A percentile compares a stretch with the other conserved stretches of the same genome.
Conservation (phyloP, 2,797 vertebrate genomes). For the Leptodon cayanensis region DNA sequence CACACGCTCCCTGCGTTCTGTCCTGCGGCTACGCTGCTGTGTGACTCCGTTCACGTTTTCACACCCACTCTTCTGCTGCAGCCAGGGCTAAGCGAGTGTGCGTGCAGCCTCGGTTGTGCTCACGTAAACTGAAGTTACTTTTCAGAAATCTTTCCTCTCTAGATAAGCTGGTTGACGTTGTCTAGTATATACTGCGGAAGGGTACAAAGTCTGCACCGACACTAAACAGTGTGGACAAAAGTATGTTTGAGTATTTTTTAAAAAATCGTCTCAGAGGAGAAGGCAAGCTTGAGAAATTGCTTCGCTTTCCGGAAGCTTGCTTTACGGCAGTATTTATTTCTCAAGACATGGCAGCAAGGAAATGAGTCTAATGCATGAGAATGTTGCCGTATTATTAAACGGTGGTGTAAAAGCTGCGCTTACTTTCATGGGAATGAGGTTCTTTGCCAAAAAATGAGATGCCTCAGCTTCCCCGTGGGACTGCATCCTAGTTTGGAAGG, state of each 20-base stretch:
- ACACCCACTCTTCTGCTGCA: background rate
- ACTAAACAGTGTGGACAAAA: background rate
- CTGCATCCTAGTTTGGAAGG: slow-evolving; percentile 72
- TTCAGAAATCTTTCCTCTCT: background rate
- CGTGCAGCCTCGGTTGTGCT: background rate
- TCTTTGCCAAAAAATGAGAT: slow-evolving; percentile 89
- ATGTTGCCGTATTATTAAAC: slow-evolving; percentile 74
- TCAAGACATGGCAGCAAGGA: slow-evolving; percentile 28
- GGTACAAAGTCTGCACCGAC: background rate
- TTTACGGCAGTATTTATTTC: background rate
- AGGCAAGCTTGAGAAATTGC: background rate
- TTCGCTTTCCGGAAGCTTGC: background rate
- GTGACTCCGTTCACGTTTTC: background rate
- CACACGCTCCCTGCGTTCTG: background rate
- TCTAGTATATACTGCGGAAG: background rate
- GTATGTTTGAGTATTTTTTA: background rate
- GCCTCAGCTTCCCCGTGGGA: slow-evolving; percentile 83
- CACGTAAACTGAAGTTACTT: background rate
- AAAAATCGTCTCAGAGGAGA: background rate
- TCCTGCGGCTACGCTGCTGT: background rate
- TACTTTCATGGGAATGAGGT: slow-evolving; percentile 91
- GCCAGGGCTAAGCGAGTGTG: background rate
- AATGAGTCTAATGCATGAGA: slow-evolving; percentile 66
- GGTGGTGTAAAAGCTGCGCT: slow-evolving; percentile 78
- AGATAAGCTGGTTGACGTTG: background rate